Base-by-base conservation (phyloP, 2,797 vertebrate species). In the Holocentrus rufus region DNA sequence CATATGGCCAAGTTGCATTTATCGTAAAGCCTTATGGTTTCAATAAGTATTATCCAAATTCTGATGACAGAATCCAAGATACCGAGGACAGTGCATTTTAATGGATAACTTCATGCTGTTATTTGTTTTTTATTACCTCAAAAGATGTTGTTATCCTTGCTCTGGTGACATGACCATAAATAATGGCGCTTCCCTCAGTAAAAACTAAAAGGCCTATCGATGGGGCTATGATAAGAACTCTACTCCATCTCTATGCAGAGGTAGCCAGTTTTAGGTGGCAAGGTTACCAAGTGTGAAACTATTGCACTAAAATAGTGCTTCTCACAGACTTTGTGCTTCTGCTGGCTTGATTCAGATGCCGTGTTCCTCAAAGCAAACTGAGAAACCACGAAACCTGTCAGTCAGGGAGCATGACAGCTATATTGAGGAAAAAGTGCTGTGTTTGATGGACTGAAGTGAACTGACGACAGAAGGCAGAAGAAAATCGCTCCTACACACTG, bases 1-100 rank as follows among this genome's bases (percentile, higher is more conserved):
- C 96, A 97, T 97, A 98, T 99, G 97, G 97, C 97, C 94, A 94
- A 97, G 96, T 96, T 97, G 96, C 97, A 97, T 97, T 96, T 98
- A 98, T 97, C 97, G 96, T 97, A 98, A 99, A 98, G 96, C 97
- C 97, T 96, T 98, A 97, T 94, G 95, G 95, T 98, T 98, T 97
- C 97, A 97, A 96, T 94, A 95, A 96, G 95, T 89, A 95, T 96
- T 97, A 95, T 96, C 95, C 94, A 94, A 95, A 95, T 98, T 98
- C 97, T 98, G 97, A 96, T 97, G 91, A 96, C 96, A 96, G 96
- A 97, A 95, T 98, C 94, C 90, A 94, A 93, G 94, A 93, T 94
- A 96, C 94, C 94, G 85, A 74, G 90, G 90, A 91, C 87, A 82
- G 85, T 87, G 86, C 88, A 74, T 90, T 92, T 91, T 88, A 92